phyloP scores from a whole-genome alignment of 2,888 invertebrate genomes.

The Platynereis dumerilii region DNA sequence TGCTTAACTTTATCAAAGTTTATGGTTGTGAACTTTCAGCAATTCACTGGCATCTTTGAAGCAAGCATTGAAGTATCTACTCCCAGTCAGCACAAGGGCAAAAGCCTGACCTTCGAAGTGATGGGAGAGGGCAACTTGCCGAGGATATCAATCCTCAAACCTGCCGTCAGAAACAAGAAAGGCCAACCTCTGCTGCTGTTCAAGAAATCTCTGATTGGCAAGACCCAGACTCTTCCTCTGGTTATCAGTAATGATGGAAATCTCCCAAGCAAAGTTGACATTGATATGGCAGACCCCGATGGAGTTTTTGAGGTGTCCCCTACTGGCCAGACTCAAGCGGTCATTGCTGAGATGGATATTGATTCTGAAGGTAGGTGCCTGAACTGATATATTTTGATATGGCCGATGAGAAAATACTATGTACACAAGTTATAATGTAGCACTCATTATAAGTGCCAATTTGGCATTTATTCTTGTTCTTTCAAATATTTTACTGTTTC shows the following conservation, averaged over 20 bases:
- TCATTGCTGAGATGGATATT: slow-evolving; percentile 36
- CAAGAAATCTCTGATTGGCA: slow-evolving; percentile 55
- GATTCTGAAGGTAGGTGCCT: not conserved
- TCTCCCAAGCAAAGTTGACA: slow-evolving; percentile 62
- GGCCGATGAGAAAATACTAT: too few relatives aligned
- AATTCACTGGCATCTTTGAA: slow-evolving; percentile 59
- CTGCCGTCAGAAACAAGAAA: slow-evolving; percentile 59
- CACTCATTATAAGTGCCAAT: too few relatives aligned
- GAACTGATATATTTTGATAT: not conserved
- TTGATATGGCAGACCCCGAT: slow-evolving; percentile 61
- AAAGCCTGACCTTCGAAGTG: slow-evolving; percentile 59
- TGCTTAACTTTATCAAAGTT: too few relatives aligned
- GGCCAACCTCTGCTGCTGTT: slow-evolving; percentile 62
- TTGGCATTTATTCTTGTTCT: too few relatives aligned
- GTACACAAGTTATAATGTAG: too few relatives aligned
- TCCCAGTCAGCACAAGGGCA: slow-evolving; percentile 54
- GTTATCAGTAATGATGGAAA: slow-evolving; percentile 61
- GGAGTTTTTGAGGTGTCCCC: slow-evolving; percentile 54
- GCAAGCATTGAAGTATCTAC: slow-evolving; percentile 51
- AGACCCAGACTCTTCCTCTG: slow-evolving; percentile 53
- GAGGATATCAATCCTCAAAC: slow-evolving; percentile 56
- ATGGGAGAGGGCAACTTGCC: slow-evolving; percentile 63
- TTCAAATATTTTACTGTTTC: too few relatives aligned
- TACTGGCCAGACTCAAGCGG: slow-evolving; percentile 45
- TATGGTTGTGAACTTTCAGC: too few relatives aligned